These are phyloP conservation scores for Acanthurus tractus DNA, from an alignment of 2,797 vertebrate genomes.

Conservation along the genomic window DNA sequence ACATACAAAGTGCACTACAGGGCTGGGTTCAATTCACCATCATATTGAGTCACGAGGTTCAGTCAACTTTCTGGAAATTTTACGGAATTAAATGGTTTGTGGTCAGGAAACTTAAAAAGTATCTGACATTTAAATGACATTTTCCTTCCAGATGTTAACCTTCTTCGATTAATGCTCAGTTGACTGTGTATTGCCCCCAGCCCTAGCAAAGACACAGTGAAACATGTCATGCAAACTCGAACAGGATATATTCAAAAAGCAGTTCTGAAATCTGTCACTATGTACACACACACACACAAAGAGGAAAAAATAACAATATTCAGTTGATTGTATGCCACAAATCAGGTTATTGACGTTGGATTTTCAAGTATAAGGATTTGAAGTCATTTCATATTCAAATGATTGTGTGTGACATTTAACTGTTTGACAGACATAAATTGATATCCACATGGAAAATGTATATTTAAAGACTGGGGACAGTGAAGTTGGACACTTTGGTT, in stretches of 20 bases:
- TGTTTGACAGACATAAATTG: conserved; percentile 26
- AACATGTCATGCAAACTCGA: conserved; percentile 74
- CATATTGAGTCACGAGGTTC: conserved; percentile 33
- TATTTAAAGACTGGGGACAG: neutral
- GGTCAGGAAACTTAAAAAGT: neutral
- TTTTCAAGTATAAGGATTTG: neutral
- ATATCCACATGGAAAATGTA: conserved; percentile 9
- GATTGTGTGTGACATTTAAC: conserved; percentile 7
- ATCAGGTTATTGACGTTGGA: neutral
- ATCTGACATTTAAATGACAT: neutral
- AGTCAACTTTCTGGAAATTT: neutral
- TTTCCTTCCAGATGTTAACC: neutral
- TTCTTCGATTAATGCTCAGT: conserved; percentile 10
- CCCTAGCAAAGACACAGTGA: conserved; percentile 63
- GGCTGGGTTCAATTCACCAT: conserved; percentile 74
- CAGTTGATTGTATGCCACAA: neutral
- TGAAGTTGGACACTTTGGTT: neutral
- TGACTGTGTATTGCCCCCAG: conserved; percentile 64
- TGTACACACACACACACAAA: conserved; percentile 29
- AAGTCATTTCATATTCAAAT: neutral
- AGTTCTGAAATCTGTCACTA: conserved; percentile 28
- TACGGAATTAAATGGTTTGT: neutral
- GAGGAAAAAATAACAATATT: conserved; percentile 15
- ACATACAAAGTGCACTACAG: conserved; percentile 53
- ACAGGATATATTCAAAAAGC: conserved; percentile 34